Percentiles rank a stretch among this genome's conserved stretches.
phyloP scores from a whole-genome alignment of 2,113 vertebrate genomes.

The Struthio camelus region DNA sequence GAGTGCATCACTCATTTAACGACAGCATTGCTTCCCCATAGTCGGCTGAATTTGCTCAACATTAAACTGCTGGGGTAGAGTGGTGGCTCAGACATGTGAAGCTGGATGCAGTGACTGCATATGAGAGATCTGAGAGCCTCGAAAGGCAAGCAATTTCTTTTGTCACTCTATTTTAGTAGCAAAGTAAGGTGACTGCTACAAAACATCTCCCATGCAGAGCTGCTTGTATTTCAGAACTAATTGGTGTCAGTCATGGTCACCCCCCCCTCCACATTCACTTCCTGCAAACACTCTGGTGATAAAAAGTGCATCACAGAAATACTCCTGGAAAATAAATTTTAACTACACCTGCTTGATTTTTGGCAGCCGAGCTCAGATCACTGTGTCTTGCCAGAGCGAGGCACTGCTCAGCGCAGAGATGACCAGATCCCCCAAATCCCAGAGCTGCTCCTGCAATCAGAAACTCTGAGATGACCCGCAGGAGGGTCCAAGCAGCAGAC shows the following conservation, averaged over 20 bases:
- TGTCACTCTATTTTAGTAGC: not conserved
- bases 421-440: not conserved
- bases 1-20: not conserved
- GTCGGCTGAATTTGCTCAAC: not conserved
- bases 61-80: not conserved
- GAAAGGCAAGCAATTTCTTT: not conserved
- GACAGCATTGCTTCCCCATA: not conserved
- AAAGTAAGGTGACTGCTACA: not conserved
- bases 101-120: not conserved
- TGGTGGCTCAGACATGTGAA: not conserved
- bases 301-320: not conserved
- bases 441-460: not conserved
- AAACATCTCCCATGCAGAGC: rapidly evolving
- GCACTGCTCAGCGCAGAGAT: rapidly evolving
- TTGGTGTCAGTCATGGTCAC: not conserved
- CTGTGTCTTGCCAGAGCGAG: not conserved
- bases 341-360: rapidly evolving
- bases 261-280: not conserved
- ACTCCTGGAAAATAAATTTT: not conserved
- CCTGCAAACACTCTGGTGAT: rapidly evolving
- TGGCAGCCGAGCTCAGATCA: not conserved
- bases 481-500: not conserved
- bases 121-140: not conserved
- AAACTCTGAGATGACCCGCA: not conserved
- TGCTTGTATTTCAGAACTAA: rapidly evolving